Base-by-base conservation (phyloP, 2,797 vertebrate species). In the Danio kyathit region DNA sequence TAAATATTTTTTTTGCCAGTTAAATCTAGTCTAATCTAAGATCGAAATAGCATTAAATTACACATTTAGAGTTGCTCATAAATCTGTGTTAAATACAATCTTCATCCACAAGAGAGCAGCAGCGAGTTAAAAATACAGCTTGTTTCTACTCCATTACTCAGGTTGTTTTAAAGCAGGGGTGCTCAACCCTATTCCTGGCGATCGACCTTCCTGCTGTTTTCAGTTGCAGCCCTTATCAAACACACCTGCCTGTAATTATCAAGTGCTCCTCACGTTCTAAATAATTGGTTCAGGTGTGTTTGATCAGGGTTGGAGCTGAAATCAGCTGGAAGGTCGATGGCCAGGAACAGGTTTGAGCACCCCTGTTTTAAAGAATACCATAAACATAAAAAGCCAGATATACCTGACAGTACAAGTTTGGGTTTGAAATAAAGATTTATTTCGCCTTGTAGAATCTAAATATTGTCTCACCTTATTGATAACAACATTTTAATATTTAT, bases 51-150 rank as follows among this genome's bases (percentile, higher is more conserved):
- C 8, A 8, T 7, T 16, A 16, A n/a, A 6, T 54, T 17, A 3
- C n/a, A 56, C 52, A 19, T 56, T 56, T 17, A 56, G 52, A 19
- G 52, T 6, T 17, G 10, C n/a, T 9, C 52, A 56, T 54, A 4
- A 54, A 17, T 56, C 7, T 10, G 13, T 70, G 19, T 38, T 17
- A 12, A 74, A 11, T 64, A 63, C 59, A 16, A 0, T 29, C 10
- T 38, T 67, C 44, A 60, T 61, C 64, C 66, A 56, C 41, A 38
- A 63, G 80, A 51, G 66, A 21, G 80, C 80, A 71, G 74, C 49
- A 64, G n/a, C 56, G 65, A 48, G 56, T 76, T 82, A 44, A n/a
- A 56, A 38, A 14, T 49, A 6, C 38, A 21, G 44, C 60, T 4
- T 13, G 16, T 61, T 61, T n/a, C 16, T 41, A 49, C 19, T 76